A percentile compares a stretch with the other conserved stretches of the same genome.
These are phyloP conservation scores for Pelochelys cantorii DNA, from an alignment of 2,797 vertebrate species.

Conservation along the genomic window DNA sequence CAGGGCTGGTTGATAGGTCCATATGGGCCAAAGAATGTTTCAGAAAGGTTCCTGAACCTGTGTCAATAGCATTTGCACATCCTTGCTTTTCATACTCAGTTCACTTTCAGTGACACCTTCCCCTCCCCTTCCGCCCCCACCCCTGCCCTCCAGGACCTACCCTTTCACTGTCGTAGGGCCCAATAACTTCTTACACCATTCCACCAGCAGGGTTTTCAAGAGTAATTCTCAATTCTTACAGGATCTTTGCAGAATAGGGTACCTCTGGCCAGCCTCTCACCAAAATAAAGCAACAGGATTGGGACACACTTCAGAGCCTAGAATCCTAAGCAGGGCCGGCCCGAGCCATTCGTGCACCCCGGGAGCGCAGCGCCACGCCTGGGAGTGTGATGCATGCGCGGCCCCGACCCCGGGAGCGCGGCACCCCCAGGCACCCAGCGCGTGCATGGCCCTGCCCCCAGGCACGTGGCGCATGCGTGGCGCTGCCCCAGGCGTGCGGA, in stretches of 20 bases:
- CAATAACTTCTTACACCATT: background rate
- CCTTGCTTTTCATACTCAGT: background rate
- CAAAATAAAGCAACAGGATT: background rate
- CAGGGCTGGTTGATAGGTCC: background rate
- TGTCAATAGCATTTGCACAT: background rate
- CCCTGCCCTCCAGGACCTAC: background rate
- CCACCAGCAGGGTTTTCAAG: background rate
- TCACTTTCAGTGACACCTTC: background rate
- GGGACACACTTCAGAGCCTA: background rate
- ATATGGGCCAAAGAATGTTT: accelerated
- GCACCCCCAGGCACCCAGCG: too few species aligned
- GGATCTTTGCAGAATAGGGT: background rate
- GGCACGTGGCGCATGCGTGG: too few species aligned
- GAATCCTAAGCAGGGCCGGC: too few species aligned
- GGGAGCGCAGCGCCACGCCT: too few species aligned
- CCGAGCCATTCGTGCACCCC: too few species aligned
- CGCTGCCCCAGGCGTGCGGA: too few species aligned
- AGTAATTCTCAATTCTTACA: accelerated
- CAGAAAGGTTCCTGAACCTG: background rate
- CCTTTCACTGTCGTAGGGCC: background rate
- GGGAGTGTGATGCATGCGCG: too few species aligned
- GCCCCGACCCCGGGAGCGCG: too few species aligned
- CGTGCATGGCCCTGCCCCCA: too few species aligned
- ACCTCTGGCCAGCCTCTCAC: background rate
- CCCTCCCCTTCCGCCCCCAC: too few species aligned